phyloP scores from a whole-genome alignment of 2,888 invertebrate species.

The Pyrrhia umbra region DNA sequence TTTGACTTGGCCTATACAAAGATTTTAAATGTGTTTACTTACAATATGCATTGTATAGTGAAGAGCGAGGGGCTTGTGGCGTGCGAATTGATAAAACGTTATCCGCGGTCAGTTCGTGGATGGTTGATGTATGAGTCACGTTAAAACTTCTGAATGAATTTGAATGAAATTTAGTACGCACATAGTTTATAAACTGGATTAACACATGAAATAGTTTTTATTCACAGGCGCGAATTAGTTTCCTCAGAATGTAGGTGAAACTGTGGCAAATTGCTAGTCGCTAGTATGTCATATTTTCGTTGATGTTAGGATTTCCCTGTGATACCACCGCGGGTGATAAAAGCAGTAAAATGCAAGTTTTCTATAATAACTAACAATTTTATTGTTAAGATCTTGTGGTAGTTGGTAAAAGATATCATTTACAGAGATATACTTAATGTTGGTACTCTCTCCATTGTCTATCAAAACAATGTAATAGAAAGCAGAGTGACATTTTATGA shows the following conservation, averaged over 20 bases:
- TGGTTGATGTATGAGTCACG: too few species aligned
- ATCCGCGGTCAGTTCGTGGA: too few species aligned
- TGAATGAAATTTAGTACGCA: too few species aligned
- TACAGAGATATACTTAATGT: conserved; percentile 17
- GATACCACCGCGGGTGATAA: neutral
- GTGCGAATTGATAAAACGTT: too few species aligned
- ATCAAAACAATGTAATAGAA: conserved; percentile 32
- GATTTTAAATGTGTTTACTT: neutral
- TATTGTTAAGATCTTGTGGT: conserved; percentile 3
- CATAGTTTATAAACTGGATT: too few species aligned
- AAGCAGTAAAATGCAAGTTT: neutral
- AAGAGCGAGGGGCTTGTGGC: too few species aligned
- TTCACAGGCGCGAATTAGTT: too few species aligned
- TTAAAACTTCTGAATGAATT: too few species aligned
- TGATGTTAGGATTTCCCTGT: neutral
- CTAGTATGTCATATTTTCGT: too few species aligned
- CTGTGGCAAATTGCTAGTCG: too few species aligned
- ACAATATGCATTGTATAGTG: neutral
- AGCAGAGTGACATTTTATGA: conserved; percentile 17
- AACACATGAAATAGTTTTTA: too few species aligned
- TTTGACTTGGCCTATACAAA: conserved; percentile 10
- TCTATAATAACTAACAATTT: neutral
- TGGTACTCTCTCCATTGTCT: conserved; percentile 52
- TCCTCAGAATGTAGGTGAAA: too few species aligned
- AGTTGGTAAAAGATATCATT: conserved; percentile 23